Base-by-base conservation (phyloP, 2,113 vertebrate genomes). In the Tychaedon coryphoeus region DNA sequence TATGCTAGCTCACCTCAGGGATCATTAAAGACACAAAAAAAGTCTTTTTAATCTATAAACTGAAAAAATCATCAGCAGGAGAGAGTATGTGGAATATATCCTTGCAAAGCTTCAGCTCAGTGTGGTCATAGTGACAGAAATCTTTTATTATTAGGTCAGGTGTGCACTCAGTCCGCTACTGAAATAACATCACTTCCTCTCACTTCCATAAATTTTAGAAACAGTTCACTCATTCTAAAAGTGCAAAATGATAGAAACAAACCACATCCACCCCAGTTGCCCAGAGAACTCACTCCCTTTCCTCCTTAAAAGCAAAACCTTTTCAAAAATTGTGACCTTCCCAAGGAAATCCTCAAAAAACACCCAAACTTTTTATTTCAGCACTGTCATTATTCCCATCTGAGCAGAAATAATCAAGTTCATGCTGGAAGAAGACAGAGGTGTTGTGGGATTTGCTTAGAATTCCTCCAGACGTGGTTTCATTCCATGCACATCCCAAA, bases 141-240 rank as follows among this genome's bases (percentile, higher is more conserved):
- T 71, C 43, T 53, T 89, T 79, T 70, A 50, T 53, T 70, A n/a
- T 51, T 65, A 29, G 25, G 14, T 84, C 65, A 81, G 69, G 42
- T 8, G 14, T 50, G 54, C 38, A 45, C 53, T 70, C 58, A 54
- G 12, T 26, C 20, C 4, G 5, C 11, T 47, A 23, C 26, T 91
- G 88, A 91, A 96, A 80, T 91, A 69, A 45, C 24, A 70, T 24
- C 36, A 45, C 10, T 72, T 92, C 50, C 77, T 96, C 84, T 88
- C 84, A 43, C 40, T 94, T 38, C 83, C 28, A 57, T 82, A 29
- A 23, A 79, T 81, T 86, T 92, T 47, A 89, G 86, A 88, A 94
- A 83, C 48, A 91, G 57, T 76, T 40, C 86, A 23, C 34, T 15
- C 56, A 33, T 93, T 53, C 50, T 69, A 19, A 89, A 97, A 93